phyloP scores from a whole-genome alignment of 2,113 vertebrate species.

The Rousettus leschenaultii region DNA sequence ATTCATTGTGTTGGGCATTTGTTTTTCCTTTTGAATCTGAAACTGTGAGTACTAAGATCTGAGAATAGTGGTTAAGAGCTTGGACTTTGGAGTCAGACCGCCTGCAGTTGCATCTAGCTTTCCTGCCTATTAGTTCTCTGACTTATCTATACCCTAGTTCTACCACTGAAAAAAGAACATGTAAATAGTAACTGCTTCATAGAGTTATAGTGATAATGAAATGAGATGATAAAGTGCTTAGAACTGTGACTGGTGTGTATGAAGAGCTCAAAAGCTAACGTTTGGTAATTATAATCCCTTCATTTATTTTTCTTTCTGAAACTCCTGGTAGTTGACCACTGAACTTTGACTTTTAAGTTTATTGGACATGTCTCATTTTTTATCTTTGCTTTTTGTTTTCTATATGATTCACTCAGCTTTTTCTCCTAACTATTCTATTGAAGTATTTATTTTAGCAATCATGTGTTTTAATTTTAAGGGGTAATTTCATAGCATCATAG shows the following conservation, averaged over 20 bases:
- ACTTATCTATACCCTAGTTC: background rate
- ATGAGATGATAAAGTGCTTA: background rate
- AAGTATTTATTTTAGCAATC: background rate
- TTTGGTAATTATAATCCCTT: no score
- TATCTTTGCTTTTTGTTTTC: conserved; percentile 26
- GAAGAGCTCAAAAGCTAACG: background rate
- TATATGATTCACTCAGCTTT: background rate
- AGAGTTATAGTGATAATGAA: background rate
- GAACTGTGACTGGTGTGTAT: background rate
- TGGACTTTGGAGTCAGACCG: background rate
- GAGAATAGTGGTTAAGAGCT: background rate
- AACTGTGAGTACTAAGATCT: background rate
- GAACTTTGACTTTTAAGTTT: background rate
- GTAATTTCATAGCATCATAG: background rate
- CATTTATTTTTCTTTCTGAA: no score
- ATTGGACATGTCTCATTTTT: background rate
- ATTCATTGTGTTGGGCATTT: background rate
- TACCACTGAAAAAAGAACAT: background rate
- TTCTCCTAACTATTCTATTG: background rate
- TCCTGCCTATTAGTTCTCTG: background rate
- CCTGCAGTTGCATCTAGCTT: background rate
- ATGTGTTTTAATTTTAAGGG: conserved; percentile 1
- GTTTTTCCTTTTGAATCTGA: background rate
- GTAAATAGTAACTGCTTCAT: background rate
- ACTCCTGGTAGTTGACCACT: no score